A percentile compares a stretch with the other conserved stretches of the same genome.
Evolutionary conservation across 2,113 vertebrate genomes (phyloP).

Genomic region (Silurus meridionalis): DNA sequence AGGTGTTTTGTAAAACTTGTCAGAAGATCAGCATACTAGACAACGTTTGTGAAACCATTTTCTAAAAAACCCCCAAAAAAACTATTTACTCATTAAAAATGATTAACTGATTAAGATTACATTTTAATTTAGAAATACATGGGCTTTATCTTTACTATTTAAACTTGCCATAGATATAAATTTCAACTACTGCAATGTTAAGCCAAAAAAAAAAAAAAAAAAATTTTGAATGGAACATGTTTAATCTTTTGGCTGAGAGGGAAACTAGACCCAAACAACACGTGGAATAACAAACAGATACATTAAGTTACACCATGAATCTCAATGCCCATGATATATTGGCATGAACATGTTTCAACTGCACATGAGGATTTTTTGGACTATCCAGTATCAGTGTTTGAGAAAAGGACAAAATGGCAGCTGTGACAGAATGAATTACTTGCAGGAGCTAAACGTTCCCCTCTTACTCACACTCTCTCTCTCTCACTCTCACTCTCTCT

Average conservation of each 20-base stretch:
- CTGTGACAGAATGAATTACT: neutral
- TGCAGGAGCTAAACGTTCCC: neutral
- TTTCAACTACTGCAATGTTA: neutral
- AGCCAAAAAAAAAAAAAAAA: neutral
- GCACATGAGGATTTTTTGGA: neutral
- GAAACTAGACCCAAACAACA: conserved; percentile 28
- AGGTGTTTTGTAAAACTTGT: neutral
- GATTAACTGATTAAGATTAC: neutral
- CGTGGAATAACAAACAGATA: conserved; percentile 18
- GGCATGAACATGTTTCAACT: neutral
- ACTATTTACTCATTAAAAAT: neutral
- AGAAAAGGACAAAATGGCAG: neutral
- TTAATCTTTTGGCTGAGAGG: conserved; percentile 9
- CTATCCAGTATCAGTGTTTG: conserved; percentile 15
- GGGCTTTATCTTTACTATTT: neutral
- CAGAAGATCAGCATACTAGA: neutral
- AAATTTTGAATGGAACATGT: neutral
- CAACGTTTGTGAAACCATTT: neutral
- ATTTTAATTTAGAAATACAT: neutral
- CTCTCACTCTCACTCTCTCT: neutral
- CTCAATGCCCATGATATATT: neutral
- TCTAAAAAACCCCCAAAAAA: neutral
- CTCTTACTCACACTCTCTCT: neutral
- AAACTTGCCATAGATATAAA: neutral
- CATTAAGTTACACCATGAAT: conserved; percentile 11